A percentile compares a stretch with the other conserved stretches of the same genome.
These are phyloP conservation scores for Nycticebus coucang DNA, from an alignment of 2,113 vertebrate genomes.

Conservation along the genomic window DNA sequence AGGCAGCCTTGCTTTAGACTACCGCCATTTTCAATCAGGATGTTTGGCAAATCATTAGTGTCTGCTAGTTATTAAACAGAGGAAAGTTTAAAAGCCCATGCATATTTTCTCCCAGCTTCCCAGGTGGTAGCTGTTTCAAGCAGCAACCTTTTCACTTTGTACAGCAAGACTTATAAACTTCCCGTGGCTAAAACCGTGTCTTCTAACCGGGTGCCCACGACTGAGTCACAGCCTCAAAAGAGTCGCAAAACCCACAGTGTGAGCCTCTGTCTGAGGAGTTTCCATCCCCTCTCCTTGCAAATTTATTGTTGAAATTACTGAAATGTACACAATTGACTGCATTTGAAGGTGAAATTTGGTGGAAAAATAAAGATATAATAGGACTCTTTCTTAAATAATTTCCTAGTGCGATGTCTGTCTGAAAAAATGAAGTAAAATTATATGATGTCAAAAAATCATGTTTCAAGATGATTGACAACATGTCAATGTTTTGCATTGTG, in stretches of 20 bases:
- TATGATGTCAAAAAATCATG: slow-evolving; percentile 90
- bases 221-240: slow-evolving; percentile 69
- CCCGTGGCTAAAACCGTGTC: slow-evolving; percentile 77
- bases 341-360: slow-evolving; percentile 86
- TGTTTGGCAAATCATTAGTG: slow-evolving; percentile 86
- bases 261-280: slow-evolving; percentile 48
- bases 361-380: slow-evolving; percentile 90
- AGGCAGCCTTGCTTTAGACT: slow-evolving; percentile 82
- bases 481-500: slow-evolving; percentile 89
- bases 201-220: slow-evolving; percentile 75
- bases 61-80: slow-evolving; percentile 86
- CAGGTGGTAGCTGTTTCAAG: slow-evolving; percentile 86
- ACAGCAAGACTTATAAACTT: slow-evolving; percentile 84
- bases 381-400: slow-evolving; percentile 89
- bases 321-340: slow-evolving; percentile 86
- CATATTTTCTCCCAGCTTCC: slow-evolving; percentile 85
- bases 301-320: slow-evolving; percentile 85
- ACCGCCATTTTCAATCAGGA: slow-evolving; percentile 79
- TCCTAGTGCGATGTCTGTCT: slow-evolving; percentile 88
- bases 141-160: slow-evolving; percentile 85
- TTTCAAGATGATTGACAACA: slow-evolving; percentile 91
- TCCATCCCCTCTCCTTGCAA: slow-evolving; percentile 81
- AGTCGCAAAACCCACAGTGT: slow-evolving; percentile 74
- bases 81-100: slow-evolving; percentile 85
- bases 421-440: slow-evolving; percentile 90